Evolutionary conservation across 2,113 vertebrate genomes (phyloP), one percentile per base, ranked within the genome.

Genomic region (Ornithorhynchus anatinus): DNA sequence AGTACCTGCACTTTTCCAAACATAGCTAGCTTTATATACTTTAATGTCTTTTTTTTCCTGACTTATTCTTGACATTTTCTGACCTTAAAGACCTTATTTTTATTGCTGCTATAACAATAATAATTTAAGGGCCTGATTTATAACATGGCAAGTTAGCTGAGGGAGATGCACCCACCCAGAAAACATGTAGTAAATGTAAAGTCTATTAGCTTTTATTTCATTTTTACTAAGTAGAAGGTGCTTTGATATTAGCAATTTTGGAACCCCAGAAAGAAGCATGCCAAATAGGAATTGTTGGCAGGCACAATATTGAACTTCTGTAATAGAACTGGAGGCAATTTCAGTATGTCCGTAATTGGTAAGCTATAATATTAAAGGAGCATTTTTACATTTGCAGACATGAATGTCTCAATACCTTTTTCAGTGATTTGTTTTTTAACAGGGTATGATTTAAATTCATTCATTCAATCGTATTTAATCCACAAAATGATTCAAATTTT

Each of bases 61-160:
- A 69, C 71, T 73, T 80, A 47, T 77, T 75, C 63, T 88, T 90
- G 86, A 89, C 85, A 90, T 88, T 71, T 88, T 90, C 73, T 89
- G 79, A 90, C 90, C 86, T 90, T 75, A 62, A 71, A 81, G 79
- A 91, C 86, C 88, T 91, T 85, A 48, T 81, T 91, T 92, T 92
- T 92, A 90, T 91, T 91, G 33, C 83, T 87, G 37, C 19, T 87
- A 83, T 71, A 86, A 84, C 81, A 89, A 81, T 82, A 86, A 82
- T 90, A 90, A 85, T 84, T 89, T 84, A 89, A 75, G 72, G 64
- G 40, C 71, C 81, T 86, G 81, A 85, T 76, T 90, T 89, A 86
- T 64, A 74, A 47, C 80, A 84, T 80, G 75, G 69, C 62, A 82
- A 54, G 35, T 84, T 85, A 67, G 10, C 86, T 85, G 80, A 85